Percentiles rank a stretch among this genome's conserved stretches.
phyloP scores from a whole-genome alignment of 1,140 invertebrate species.

The Solenopsis fugax region DNA sequence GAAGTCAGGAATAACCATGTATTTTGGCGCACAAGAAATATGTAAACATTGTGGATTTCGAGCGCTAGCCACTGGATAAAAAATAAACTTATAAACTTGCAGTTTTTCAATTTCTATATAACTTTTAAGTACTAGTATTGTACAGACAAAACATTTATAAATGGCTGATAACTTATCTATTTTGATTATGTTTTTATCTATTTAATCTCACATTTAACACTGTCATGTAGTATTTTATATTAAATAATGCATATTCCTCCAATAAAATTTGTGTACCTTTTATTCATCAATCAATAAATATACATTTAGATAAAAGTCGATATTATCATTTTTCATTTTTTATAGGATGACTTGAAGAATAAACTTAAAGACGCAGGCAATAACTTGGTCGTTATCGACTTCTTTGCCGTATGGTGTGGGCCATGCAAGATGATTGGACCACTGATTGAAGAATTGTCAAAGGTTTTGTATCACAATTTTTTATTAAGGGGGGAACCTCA shows the following conservation, averaged over 20 bases:
- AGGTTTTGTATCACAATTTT: conserved; percentile 84
- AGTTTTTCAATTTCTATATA: too few species aligned
- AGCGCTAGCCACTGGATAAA: too few species aligned
- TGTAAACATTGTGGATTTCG: too few species aligned
- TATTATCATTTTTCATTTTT: conserved; percentile 77
- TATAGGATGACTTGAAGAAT: conserved; percentile 90
- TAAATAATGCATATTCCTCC: not conserved
- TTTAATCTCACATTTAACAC: not conserved
- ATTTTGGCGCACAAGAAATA: too few species aligned
- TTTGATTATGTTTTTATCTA: not conserved
- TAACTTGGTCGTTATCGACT: conserved; percentile 96
- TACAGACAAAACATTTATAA: not conserved
- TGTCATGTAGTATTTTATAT: not conserved
- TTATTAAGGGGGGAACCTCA: not conserved
- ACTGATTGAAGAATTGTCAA: conserved; percentile 90
- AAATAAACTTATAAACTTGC: too few species aligned
- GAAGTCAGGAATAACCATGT: too few species aligned
- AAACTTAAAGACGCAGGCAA: conserved; percentile 92
- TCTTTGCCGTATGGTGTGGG: conserved; percentile 95
- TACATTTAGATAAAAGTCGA: not conserved
- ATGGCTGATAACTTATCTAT: not conserved
- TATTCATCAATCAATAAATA: conserved; percentile 11
- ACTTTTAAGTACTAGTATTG: too few species aligned
- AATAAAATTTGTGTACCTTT: not conserved
- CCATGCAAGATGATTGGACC: conserved; percentile 98